Base-by-base conservation (phyloP, 2,797 vertebrate species). In the Cottoperca gobio region DNA sequence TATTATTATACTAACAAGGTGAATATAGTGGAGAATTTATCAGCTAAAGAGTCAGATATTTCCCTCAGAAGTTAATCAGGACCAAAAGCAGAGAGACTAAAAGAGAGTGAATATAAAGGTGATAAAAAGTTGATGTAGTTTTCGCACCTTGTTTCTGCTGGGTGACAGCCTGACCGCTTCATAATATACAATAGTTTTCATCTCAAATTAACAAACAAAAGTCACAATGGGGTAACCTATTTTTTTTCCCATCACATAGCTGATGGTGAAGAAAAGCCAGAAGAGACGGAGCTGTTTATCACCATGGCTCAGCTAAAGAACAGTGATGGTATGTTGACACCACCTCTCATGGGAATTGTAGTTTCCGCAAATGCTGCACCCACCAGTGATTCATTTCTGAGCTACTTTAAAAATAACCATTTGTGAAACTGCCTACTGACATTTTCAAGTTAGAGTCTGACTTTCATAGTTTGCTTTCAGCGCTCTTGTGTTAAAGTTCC, bases 221-320 rank as follows among this genome's bases (percentile, higher is more conserved):
- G 8, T 10, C 23, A 61, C 24, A 6, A 9, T 21, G 2, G 53
- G 6, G 0, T 75, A 9, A 77, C 31, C 48, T 73, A 2, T 8
- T 14, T 2, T 46, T 3, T 39, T 52, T 83, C 19, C 69, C 17
- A 17, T 70, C 49, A 21, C 67, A 31, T 16, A 93, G 92, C 0
- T 55, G 16, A 17, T 3, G 19, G 16, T 9, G 57, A 65, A 11
- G 79, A 75, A 0, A 86, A 46, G 2, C 13, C 39, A 12, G 74
- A 82, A 0, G 86, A 83, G 19, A 5, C 37, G 0, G 89, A 92
- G 48, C 76, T 95, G 66, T 95, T 95, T 68, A 79, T 92, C 50
- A 90, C 83, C 37, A 91, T 93, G 91, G 78, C 86, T n/a, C 82
- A 91, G 73, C 73, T 87, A 0, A 91, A 89, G 60, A 74, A 86